A percentile compares a stretch with the other conserved stretches of the same genome.
These are phyloP conservation scores for Exocentrus adspersus DNA, from an alignment of 2,888 invertebrate species.

Conservation along the genomic window DNA sequence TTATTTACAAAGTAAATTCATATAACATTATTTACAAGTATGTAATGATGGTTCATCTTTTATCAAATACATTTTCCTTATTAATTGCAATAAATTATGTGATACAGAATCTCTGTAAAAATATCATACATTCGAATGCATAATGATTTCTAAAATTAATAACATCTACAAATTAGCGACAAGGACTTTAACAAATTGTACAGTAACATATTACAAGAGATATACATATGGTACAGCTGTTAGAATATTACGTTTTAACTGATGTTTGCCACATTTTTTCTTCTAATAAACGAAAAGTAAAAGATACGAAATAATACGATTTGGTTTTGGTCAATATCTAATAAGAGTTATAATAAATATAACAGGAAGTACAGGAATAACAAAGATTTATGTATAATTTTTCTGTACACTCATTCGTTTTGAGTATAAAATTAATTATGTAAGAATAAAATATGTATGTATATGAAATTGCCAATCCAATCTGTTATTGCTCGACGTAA, in stretches of 20 bases:
- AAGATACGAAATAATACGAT: too few relatives aligned
- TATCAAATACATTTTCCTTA: constrained; percentile 46
- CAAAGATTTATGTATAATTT: too few relatives aligned
- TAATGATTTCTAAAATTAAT: constrained; percentile 47
- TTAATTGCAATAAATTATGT: constrained; percentile 57
- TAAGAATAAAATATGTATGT: too few relatives aligned
- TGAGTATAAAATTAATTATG: too few relatives aligned
- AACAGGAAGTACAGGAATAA: too few relatives aligned
- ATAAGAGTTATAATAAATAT: too few relatives aligned
- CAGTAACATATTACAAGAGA: constrained; percentile 56
- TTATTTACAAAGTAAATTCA: constrained; percentile 31
- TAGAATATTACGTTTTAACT: constrained; percentile 29
- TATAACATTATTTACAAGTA: constrained; percentile 42
- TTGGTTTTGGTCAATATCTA: too few relatives aligned
- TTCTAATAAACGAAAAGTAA: too few relatives aligned
- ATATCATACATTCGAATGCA: constrained; percentile 53
- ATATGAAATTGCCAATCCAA: too few relatives aligned
- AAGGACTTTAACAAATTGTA: constrained; percentile 55
- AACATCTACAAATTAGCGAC: constrained; percentile 52
- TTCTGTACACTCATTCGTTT: too few relatives aligned
- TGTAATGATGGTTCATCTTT: constrained; percentile 33
- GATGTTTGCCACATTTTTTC: constrained; percentile 36
- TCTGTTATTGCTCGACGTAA: too few relatives aligned
- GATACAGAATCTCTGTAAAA: constrained; percentile 54
- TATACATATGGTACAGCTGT: constrained; percentile 40